Percentiles rank a stretch among this genome's conserved stretches.
Evolutionary conservation across 2,888 invertebrate species (phyloP).

Genomic region (Parapristionchus giblindavisi): DNA sequence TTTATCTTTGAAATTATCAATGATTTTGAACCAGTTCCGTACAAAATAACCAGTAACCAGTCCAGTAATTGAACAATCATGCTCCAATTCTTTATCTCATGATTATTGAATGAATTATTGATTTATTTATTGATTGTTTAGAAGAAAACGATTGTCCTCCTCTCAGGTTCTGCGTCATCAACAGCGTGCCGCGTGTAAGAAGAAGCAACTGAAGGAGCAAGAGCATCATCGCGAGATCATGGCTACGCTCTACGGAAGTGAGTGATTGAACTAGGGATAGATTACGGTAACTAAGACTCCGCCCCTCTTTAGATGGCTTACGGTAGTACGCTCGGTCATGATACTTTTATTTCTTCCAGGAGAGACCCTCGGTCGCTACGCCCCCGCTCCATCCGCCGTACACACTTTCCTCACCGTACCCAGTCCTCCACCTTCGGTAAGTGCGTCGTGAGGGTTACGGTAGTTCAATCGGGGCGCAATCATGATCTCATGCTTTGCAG

Average conservation of each 20-base stretch:
- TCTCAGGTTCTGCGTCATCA: slow-evolving; percentile 30
- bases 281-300: neutral
- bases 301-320: neutral
- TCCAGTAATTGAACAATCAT: no score
- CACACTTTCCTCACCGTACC: slow-evolving; percentile 20
- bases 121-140: no score
- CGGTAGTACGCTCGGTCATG: neutral
- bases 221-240: slow-evolving; percentile 30
- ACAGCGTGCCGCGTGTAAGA: slow-evolving; percentile 10
- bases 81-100: no score
- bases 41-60: no score
- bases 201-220: slow-evolving; percentile 28
- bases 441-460: neutral
- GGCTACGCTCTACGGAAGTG: slow-evolving; percentile 29
- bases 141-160: no score
- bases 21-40: no score
- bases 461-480: neutral
- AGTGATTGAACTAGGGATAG: neutral
- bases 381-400: slow-evolving; percentile 23
- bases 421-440: slow-evolving; percentile 8
- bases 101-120: no score
- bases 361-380: slow-evolving; percentile 29
- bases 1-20: no score
- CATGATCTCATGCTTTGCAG: neutral
- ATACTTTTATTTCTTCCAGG: no score